These are phyloP conservation scores for Tetragonula carbonaria DNA, from an alignment of 2,888 invertebrate genomes.

Conservation along the genomic window DNA sequence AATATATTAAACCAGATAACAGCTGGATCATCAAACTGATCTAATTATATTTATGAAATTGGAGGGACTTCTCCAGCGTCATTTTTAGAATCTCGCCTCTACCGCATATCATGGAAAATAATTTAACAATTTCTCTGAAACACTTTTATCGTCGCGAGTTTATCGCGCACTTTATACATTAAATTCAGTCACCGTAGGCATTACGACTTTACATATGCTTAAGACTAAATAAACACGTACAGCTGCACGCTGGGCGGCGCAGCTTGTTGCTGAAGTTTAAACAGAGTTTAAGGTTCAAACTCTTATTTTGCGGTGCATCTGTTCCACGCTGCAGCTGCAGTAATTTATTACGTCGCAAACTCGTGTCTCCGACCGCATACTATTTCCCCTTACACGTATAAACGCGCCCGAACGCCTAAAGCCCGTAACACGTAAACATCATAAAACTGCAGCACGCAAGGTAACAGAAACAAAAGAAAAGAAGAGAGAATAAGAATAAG, in stretches of 20 bases:
- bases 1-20: no score
- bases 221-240: conserved; percentile 3
- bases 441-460: not conserved
- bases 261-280: conserved; percentile 13
- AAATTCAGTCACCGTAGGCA: not conserved
- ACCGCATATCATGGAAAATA: no score
- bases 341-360: conserved; percentile 14
- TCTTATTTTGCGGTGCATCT: conserved; percentile 23
- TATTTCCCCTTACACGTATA: not conserved
- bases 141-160: no score
- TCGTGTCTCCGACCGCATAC: not conserved
- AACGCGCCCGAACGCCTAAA: not conserved
- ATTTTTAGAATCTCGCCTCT: no score
- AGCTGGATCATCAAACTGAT: no score
- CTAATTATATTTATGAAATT: no score
- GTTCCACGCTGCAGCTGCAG: not conserved
- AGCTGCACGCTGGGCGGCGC: not conserved
- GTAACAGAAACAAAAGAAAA: not conserved
- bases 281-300: conserved; percentile 20
- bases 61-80: no score
- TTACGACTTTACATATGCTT: not conserved
- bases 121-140: no score
- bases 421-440: not conserved
- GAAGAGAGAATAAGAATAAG: not conserved
- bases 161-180: not conserved